Evolutionary conservation across 2,797 vertebrate genomes (phyloP).

Genomic region (Pipistrellus nathusii): DNA sequence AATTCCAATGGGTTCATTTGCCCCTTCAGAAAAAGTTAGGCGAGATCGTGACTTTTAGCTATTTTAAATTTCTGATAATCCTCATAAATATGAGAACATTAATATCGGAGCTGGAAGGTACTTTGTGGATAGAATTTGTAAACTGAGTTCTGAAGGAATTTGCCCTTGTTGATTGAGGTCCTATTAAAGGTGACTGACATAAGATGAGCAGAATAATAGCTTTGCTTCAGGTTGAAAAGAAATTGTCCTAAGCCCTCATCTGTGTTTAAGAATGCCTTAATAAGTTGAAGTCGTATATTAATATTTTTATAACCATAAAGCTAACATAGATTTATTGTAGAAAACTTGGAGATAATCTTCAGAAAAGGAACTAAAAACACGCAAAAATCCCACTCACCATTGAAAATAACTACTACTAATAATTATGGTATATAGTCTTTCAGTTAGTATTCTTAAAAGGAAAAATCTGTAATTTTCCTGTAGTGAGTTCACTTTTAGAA

Average conservation of each 20-base stretch:
- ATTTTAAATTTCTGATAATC: no score
- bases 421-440: background rate
- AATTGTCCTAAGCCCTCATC: background rate
- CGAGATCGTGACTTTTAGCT: background rate
- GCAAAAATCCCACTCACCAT: background rate
- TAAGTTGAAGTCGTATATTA: constrained; percentile 39
- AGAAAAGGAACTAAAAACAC: background rate
- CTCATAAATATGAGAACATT: constrained; percentile 29
- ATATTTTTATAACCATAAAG: background rate
- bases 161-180: background rate
- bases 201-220: background rate
- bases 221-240: constrained; percentile 23
- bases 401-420: constrained; percentile 15
- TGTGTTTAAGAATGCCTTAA: constrained; percentile 10
- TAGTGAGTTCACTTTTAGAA: background rate
- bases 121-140: background rate
- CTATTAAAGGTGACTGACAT: background rate
- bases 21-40: constrained; percentile 6
- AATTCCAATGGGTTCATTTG: background rate
- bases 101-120: background rate
- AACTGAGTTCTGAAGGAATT: constrained; percentile 19
- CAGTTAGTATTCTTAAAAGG: constrained; percentile 13
- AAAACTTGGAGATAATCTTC: constrained; percentile 40
- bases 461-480: constrained; percentile 21
- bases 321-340: background rate